Evolutionary conservation across 2,888 invertebrate genomes (phyloP).

Genomic region (Pollenia angustigena): DNA sequence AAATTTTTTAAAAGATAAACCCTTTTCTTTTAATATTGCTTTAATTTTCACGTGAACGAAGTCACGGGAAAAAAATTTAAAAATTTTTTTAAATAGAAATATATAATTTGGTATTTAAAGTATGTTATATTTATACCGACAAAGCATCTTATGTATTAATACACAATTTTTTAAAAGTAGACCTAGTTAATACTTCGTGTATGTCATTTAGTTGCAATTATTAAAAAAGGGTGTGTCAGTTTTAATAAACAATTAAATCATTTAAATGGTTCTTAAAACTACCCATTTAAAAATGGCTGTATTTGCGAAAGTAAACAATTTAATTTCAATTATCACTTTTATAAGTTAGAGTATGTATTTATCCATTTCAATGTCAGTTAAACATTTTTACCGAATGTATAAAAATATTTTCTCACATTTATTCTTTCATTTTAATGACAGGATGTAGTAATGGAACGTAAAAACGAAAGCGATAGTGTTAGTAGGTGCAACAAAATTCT

Average conservation of each 20-base stretch:
- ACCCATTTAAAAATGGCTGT: not conserved
- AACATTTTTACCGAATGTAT: conserved; percentile 7
- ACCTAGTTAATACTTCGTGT: not conserved
- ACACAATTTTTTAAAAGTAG: not conserved
- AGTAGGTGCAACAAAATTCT: conserved; percentile 23
- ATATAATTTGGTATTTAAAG: no score
- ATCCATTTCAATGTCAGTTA: conserved; percentile 45
- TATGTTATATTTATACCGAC: no score
- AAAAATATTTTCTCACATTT: conserved; percentile 19
- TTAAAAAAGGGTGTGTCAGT: conserved; percentile 68
- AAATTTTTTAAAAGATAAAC: no score
- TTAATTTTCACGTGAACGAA: no score
- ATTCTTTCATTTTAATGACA: conserved; percentile 27
- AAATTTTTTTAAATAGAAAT: no score
- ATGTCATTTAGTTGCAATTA: not conserved
- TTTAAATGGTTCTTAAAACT: not conserved
- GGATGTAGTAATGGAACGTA: conserved; percentile 50
- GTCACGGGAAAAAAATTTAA: no score
- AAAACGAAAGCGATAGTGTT: conserved; percentile 71
- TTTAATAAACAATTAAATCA: conserved; percentile 36
- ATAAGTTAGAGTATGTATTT: conserved; percentile 15
- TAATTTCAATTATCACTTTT: conserved; percentile 21
- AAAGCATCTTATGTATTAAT: no score
- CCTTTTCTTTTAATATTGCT: no score
- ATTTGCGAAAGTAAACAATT: not conserved